phyloP scores from a whole-genome alignment of 2,888 invertebrate genomes.

The Lasioglossum calceatum region DNA sequence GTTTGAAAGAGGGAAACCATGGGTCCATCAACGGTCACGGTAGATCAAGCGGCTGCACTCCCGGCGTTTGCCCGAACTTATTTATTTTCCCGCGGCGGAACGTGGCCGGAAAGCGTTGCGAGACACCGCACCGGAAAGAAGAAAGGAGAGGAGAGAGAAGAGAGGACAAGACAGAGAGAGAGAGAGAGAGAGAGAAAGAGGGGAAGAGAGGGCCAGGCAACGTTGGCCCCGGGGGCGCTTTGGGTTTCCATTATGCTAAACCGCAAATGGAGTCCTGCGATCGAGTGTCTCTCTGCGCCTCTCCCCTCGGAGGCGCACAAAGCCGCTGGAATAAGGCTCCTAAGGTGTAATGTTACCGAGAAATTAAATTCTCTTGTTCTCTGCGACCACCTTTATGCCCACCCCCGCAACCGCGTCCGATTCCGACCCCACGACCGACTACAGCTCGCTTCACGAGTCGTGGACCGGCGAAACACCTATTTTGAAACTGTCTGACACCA shows the following conservation, averaged over 20 bases:
- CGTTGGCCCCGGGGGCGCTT: constrained; percentile 79
- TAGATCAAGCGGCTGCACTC: constrained; percentile 36
- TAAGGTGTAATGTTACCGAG: constrained; percentile 83
- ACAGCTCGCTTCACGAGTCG: constrained; percentile 13
- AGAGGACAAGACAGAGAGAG: background rate
- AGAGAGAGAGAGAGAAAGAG: background rate
- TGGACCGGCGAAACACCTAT: background rate
- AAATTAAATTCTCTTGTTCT: constrained; percentile 82
- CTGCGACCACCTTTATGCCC: constrained; percentile 48
- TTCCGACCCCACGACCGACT: constrained; percentile 1
- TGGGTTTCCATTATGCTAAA: constrained; percentile 84
- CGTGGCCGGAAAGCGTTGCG: constrained; percentile 28
- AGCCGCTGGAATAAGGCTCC: constrained; percentile 79
- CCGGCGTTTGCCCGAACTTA: constrained; percentile 48
- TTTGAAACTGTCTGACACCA: background rate
- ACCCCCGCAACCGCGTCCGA: constrained; percentile 32
- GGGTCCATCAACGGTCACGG: background rate
- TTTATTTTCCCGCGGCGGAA: constrained; percentile 61
- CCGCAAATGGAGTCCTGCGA: constrained; percentile 84
- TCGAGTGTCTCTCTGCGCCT: constrained; percentile 82
- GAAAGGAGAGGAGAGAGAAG: constrained; percentile 32
- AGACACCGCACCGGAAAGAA: constrained; percentile 28
- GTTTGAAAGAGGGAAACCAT: background rate
- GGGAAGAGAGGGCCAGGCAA: constrained; percentile 14
- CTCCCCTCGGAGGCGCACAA: constrained; percentile 77